A percentile compares a stretch with the other conserved stretches of the same genome.
Conservation (phyloP, 2,113 vertebrate species). For the Dascyllus trimaculatus region DNA sequence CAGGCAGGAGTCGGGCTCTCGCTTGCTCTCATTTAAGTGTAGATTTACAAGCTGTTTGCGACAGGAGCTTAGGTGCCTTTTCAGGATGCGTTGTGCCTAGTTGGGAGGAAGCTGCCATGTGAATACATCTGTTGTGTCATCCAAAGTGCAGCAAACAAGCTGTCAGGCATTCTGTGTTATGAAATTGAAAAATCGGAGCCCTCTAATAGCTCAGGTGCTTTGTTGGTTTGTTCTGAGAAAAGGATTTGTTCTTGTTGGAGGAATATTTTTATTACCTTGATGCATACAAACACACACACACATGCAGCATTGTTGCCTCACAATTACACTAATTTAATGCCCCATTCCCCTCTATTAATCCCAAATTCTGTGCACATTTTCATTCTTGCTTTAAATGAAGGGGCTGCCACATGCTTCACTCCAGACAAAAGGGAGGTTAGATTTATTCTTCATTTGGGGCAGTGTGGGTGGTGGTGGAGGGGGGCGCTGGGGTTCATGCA, state of each 20-base stretch:
- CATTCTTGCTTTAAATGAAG: slow-evolving; percentile 77
- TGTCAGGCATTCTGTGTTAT: slow-evolving; percentile 55
- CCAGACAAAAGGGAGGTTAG: slow-evolving; percentile 80
- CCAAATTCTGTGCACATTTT: slow-evolving; percentile 76
- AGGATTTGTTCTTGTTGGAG: slow-evolving; percentile 39
- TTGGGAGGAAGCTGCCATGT: slow-evolving; percentile 40
- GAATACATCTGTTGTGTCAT: slow-evolving; percentile 71
- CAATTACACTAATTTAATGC: slow-evolving; percentile 82
- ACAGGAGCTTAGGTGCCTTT: slow-evolving; percentile 62
- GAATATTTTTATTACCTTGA: slow-evolving; percentile 54
- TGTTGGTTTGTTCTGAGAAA: slow-evolving; percentile 54
- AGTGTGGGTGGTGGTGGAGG: slow-evolving; percentile 54
- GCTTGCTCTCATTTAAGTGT: slow-evolving; percentile 74
- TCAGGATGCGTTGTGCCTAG: slow-evolving; percentile 52
- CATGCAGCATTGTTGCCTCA: slow-evolving; percentile 42
- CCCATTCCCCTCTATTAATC: slow-evolving; percentile 82
- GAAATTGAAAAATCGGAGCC: slow-evolving; percentile 63
- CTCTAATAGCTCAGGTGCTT: slow-evolving; percentile 63
- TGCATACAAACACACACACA: slow-evolving; percentile 4
- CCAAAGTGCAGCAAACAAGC: slow-evolving; percentile 68
- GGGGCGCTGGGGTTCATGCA: slow-evolving; percentile 67
- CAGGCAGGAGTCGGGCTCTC: slow-evolving; percentile 61
- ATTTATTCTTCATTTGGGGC: slow-evolving; percentile 81
- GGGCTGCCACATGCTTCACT: slow-evolving; percentile 77
- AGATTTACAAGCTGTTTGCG: slow-evolving; percentile 76